Evolutionary conservation across 2,888 invertebrate genomes (phyloP), one percentile per base, ranked within the genome.

Genomic region (Nomada flava): DNA sequence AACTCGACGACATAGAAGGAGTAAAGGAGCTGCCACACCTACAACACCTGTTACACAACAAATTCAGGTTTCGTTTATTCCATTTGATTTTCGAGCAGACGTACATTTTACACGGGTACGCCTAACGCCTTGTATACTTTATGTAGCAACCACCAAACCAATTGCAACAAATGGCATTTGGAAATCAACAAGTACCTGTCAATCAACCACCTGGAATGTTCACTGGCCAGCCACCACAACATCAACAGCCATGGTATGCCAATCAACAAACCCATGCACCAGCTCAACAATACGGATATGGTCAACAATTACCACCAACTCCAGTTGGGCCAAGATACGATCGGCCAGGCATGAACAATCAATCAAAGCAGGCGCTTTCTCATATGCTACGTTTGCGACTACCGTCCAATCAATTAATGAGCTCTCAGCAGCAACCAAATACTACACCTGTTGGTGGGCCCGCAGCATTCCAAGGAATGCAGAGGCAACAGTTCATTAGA

Each of bases 281-380:
- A 0, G 89, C 92, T 0, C 94, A 93, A 59, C 94, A 93, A 62
- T 94, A 94, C 68, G 94, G 94, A 76, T 95, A 95, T 84, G 94
- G 94, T 9, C 94, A 94, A 73, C 95, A 95, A 89, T 93, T 95
- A 90, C 93, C 94, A 0, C 92, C 93, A 0, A 86, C 91, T 1
- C 92, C 91, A 23, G 89, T 93, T 23, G 93, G 92, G 7, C 93
- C 92, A 0, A 91, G 94, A 71, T 94, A 92, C 63, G 94, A 94
- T 63, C 90, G 95, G 5, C 94, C 94, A 0, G 92, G 92, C 9
- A 95, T 97, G 88, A 96, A 94, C 75, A 93, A 96, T 92, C 97
- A 96, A 87, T 97, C 97, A 7, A 98, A 98, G 91, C 97, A 97
- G 92, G 98, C 98, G 0, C 94, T 98, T 55, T 97, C 97, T 69